Base-by-base conservation (phyloP, 1,140 invertebrate genomes). In the Pristionchus pacificus region DNA sequence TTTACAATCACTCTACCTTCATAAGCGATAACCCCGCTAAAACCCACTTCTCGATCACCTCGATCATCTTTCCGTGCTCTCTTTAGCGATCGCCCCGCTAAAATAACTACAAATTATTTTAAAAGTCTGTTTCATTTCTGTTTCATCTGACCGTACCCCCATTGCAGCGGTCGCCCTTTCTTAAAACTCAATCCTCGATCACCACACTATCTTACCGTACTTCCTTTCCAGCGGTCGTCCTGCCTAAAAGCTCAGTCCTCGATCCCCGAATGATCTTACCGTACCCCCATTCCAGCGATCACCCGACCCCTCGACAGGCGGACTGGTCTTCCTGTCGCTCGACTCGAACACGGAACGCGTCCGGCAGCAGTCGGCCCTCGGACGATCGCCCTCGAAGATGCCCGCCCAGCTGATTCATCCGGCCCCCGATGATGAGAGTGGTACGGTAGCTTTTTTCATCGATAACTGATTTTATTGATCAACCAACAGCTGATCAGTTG, bases 371-470 rank as follows among this genome's bases (percentile, higher is more conserved):
- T 24, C 33, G 15, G 3, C 24, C 2, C 65, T 66, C 2, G 65
- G 65, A n/a, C 33, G 65, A 10, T 91, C 72, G 89, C 90, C 81
- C 84, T 86, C 77, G 63, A 80, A 83, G 67, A 79, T 82, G 72
- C 79, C 85, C 6, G 80, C 83, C 0, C 84, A 86, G 27, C 73
- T 85, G 24, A 82, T 87, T 3, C 82, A 84, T 59, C 84, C 84
- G 61, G 85, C 86, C 2, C 79, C 91, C 75, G 91, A 92, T 76
- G 88, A 89, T 49, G 90, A 90, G 77, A 92, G 91, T 76, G 91
- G 91, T 92, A 86, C 14, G 72, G 59, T 15, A n/a, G 10, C 14
- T 30, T 24, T 62, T 32, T 30, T 62, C n/a, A n/a, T n/a, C n/a
- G n/a, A n/a, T n/a, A n/a, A n/a, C n/a, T n/a, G n/a, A n/a, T n/a